phyloP scores from a whole-genome alignment of 64 coral and sea anemone species.

The Pocillopora verrucosa region DNA sequence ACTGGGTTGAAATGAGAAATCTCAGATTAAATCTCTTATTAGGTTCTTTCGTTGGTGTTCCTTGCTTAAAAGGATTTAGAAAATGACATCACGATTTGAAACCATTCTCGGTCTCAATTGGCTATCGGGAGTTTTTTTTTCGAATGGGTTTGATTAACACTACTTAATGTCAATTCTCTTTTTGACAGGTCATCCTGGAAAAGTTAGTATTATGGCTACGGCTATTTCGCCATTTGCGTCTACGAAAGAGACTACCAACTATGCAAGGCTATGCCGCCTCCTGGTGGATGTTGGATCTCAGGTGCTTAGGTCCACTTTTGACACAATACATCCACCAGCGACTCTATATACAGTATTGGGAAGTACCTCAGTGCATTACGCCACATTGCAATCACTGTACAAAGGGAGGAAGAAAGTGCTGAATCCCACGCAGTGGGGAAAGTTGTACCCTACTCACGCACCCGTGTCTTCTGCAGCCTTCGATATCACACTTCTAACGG shows the following conservation, averaged over 20 bases:
- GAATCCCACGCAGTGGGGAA: slow-evolving; percentile 22
- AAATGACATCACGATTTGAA: too few species aligned
- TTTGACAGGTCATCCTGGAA: background rate
- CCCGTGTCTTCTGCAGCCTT: background rate
- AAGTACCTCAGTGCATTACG: background rate
- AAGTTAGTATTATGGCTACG: background rate
- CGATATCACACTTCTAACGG: slow-evolving; percentile 32
- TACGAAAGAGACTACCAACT: slow-evolving; percentile 37
- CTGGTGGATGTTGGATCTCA: slow-evolving; percentile 17
- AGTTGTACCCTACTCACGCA: slow-evolving; percentile 21
- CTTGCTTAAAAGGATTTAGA: too few species aligned
- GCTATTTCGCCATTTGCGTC: background rate
- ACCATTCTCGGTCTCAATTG: too few species aligned
- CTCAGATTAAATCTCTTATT: too few species aligned
- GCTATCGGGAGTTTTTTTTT: too few species aligned
- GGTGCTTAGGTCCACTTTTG: background rate
- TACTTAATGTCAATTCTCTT: background rate
- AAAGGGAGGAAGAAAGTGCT: slow-evolving; percentile 14
- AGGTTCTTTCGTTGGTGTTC: too few species aligned
- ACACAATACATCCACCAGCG: slow-evolving; percentile 14
- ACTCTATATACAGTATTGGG: background rate
- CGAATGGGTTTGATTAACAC: too few species aligned
- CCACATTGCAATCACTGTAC: background rate
- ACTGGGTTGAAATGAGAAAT: too few species aligned
- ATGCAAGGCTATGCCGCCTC: slow-evolving; percentile 7